Conservation (phyloP, 2,888 invertebrate genomes). For the Clepsis dumicolana region DNA sequence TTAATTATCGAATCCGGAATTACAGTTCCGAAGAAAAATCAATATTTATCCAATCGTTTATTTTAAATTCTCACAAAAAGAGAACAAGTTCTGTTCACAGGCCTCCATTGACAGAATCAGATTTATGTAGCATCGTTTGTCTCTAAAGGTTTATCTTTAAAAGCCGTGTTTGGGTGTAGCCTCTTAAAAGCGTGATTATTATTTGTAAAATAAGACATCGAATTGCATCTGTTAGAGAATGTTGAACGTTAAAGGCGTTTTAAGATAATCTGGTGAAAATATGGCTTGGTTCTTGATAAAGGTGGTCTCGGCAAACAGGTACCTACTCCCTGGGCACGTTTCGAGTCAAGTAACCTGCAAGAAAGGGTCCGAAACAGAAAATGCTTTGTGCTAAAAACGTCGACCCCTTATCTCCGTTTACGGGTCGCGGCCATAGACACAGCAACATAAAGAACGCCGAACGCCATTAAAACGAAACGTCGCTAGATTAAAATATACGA, state of each 20-base stretch:
- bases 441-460: slow-evolving; percentile 58
- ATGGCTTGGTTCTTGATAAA: slow-evolving; percentile 75
- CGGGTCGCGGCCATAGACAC: slow-evolving; percentile 76
- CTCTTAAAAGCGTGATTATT: slow-evolving; percentile 71
- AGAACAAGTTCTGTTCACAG: slow-evolving; percentile 1
- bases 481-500: slow-evolving; percentile 35
- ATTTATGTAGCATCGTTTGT: slow-evolving; percentile 45
- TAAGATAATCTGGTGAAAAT: slow-evolving; percentile 79
- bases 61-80: background rate
- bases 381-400: slow-evolving; percentile 85
- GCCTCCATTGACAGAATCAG: slow-evolving; percentile 22
- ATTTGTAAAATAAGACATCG: slow-evolving; percentile 78
- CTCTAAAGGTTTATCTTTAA: slow-evolving; percentile 53
- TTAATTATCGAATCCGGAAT: background rate
- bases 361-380: slow-evolving; percentile 82
- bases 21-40: background rate
- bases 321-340: slow-evolving; percentile 72
- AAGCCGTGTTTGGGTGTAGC: slow-evolving; percentile 54
- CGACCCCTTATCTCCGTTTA: slow-evolving; percentile 82
- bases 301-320: slow-evolving; percentile 75
- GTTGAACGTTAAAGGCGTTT: slow-evolving; percentile 73
- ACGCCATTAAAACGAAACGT: slow-evolving; percentile 41
- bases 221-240: slow-evolving; percentile 69
- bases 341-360: slow-evolving; percentile 79
- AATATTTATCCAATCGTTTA: background rate